phyloP scores from a whole-genome alignment of 2,888 invertebrate genomes.

The Chrysina gloriosa region DNA sequence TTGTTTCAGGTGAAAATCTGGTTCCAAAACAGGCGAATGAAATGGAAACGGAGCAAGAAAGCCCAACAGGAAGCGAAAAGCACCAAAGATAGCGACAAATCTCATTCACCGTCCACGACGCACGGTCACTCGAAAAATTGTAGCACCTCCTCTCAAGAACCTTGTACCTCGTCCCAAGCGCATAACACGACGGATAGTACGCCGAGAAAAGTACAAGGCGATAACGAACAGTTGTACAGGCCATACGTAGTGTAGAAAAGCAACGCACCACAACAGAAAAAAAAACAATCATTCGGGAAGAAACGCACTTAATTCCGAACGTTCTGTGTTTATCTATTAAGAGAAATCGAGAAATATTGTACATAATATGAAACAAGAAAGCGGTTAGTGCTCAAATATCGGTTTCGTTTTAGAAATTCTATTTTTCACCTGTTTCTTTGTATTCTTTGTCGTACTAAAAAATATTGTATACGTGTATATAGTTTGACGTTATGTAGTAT shows the following conservation, averaged over 20 bases:
- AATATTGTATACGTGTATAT: slow-evolving; percentile 9
- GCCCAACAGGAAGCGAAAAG: slow-evolving; percentile 88
- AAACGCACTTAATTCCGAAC: neutral
- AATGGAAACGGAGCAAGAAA: slow-evolving; percentile 98
- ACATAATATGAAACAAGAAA: slow-evolving; percentile 26
- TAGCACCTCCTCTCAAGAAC: slow-evolving; percentile 44
- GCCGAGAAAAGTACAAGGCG: slow-evolving; percentile 58
- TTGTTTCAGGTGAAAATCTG: slow-evolving; percentile 91
- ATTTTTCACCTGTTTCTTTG: slow-evolving; percentile 4
- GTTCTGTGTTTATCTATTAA: slow-evolving; percentile 22
- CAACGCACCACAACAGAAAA: neutral
- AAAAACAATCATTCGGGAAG: slow-evolving; percentile 6
- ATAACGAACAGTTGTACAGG: slow-evolving; percentile 64
- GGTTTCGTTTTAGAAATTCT: slow-evolving; percentile 28
- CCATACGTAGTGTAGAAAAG: slow-evolving; percentile 65
- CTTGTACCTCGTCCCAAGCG: slow-evolving; percentile 41
- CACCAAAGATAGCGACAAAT: slow-evolving; percentile 61
- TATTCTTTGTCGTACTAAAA: slow-evolving; percentile 6
- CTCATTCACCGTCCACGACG: slow-evolving; percentile 44
- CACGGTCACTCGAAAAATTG: slow-evolving; percentile 41
- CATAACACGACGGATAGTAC: slow-evolving; percentile 44
- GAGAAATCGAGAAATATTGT: slow-evolving; percentile 16
- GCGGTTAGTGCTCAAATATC: slow-evolving; percentile 31
- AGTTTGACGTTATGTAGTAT: slow-evolving; percentile 18
- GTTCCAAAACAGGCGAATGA: slow-evolving; percentile 99